Conservation (phyloP, 2,888 invertebrate genomes). For the Halocaridina rubra region DNA sequence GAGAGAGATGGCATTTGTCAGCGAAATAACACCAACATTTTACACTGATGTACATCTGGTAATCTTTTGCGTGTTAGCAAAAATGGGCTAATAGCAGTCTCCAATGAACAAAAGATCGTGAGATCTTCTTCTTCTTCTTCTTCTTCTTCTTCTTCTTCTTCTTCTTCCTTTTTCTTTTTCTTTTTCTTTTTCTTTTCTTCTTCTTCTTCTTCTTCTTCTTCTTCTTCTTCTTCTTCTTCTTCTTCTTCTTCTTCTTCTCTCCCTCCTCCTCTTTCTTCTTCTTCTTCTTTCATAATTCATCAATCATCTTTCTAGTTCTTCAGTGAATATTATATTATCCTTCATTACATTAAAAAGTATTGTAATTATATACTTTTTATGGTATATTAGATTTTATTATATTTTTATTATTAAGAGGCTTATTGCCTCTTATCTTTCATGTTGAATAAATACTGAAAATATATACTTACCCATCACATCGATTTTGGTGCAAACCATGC, state of each 20-base stretch:
- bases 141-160: background rate
- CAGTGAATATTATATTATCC: background rate
- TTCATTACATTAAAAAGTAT: too few relatives aligned
- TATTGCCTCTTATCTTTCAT: background rate
- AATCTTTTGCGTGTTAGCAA: too few relatives aligned
- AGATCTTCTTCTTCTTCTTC: background rate
- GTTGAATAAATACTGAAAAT: background rate
- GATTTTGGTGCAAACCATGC: too few relatives aligned
- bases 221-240: background rate
- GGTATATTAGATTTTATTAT: too few relatives aligned
- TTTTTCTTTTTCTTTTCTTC: background rate
- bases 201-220: background rate
- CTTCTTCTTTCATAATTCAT: background rate
- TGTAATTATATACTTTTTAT: too few relatives aligned
- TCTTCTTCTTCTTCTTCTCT: too few relatives aligned
- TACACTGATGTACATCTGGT: too few relatives aligned
- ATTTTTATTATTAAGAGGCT: too few relatives aligned
- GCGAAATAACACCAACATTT: too few relatives aligned
- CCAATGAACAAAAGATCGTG: too few relatives aligned
- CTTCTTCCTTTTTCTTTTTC: background rate
- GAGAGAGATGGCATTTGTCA: too few relatives aligned
- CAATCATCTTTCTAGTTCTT: background rate
- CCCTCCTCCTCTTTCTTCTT: background rate
- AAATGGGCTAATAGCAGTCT: too few relatives aligned
- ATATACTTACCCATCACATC: background rate